These are phyloP conservation scores for Cryptosula pallasiana DNA, from an alignment of 2,888 invertebrate genomes.

Conservation along the genomic window DNA sequence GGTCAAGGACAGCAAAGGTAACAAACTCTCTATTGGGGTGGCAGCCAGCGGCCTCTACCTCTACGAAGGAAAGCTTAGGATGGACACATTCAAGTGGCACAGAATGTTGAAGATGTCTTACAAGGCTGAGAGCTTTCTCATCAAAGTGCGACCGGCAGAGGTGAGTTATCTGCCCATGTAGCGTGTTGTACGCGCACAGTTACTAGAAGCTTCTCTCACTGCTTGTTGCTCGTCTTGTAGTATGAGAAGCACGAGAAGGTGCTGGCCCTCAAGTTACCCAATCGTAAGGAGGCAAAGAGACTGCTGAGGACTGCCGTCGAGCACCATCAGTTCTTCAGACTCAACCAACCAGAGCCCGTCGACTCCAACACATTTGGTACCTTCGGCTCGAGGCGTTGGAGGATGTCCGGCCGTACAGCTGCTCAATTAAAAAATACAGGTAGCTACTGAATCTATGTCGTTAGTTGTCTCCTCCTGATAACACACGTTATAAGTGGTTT, in stretches of 20 bases:
- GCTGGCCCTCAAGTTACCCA: conserved; percentile 89
- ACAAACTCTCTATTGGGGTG: conserved; percentile 76
- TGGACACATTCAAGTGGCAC: conserved; percentile 98
- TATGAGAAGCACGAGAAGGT: conserved; percentile 95
- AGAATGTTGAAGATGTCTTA: conserved; percentile 98
- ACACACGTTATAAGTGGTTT: no score
- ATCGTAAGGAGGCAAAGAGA: conserved; percentile 92
- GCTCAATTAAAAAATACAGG: conserved; percentile 11
- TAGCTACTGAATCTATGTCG: no score
- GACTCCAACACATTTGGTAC: conserved; percentile 13
- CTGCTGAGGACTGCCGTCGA: conserved; percentile 99
- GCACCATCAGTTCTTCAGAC: conserved; percentile 96
- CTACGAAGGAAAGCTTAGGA: conserved; percentile 86
- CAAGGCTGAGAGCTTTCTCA: conserved; percentile 94
- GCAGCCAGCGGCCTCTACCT: conserved; percentile 93
- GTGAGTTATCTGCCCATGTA: conserved; percentile 33
- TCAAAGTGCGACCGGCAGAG: conserved; percentile 94
- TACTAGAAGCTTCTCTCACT: conserved; percentile 16
- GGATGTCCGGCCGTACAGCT: conserved; percentile 23
- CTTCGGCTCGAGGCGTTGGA: conserved; percentile 23
- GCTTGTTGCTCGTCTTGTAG: no score
- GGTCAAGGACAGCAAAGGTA: conserved; percentile 59
- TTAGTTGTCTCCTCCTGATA: no score
- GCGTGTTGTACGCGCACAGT: not conserved
- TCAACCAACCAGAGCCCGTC: conserved; percentile 22